Evolutionary conservation across 2,888 invertebrate genomes (phyloP).

Genomic region (Luffia ferchaultella): DNA sequence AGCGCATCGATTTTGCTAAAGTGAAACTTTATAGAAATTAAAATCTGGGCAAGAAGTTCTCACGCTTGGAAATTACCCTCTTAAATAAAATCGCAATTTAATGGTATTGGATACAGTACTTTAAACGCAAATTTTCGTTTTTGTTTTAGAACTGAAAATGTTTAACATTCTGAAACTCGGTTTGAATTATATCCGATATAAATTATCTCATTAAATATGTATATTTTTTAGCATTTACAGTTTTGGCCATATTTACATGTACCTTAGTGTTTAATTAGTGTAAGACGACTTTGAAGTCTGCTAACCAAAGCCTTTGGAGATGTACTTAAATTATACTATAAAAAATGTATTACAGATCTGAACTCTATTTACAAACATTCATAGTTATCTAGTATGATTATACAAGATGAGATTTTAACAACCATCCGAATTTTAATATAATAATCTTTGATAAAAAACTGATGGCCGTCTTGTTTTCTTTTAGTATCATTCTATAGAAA

Average conservation of each 20-base stretch:
- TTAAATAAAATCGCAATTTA: neutral
- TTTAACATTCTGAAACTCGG: neutral
- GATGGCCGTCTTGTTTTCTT: too few relatives aligned
- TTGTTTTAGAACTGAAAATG: neutral
- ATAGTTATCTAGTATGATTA: too few relatives aligned
- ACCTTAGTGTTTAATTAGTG: neutral
- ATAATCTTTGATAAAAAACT: too few relatives aligned
- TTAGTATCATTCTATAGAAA: too few relatives aligned
- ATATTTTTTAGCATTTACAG: neutral
- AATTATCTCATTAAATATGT: neutral
- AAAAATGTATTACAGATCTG: too few relatives aligned
- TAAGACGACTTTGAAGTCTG: neutral
- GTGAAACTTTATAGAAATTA: too few relatives aligned
- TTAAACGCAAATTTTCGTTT: neutral
- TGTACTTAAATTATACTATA: neutral
- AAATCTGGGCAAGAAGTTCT: too few relatives aligned
- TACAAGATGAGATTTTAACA: too few relatives aligned
- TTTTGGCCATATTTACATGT: neutral
- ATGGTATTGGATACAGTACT: neutral
- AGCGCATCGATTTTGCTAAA: too few relatives aligned
- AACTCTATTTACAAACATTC: too few relatives aligned
- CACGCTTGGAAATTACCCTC: too few relatives aligned
- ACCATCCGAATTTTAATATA: too few relatives aligned
- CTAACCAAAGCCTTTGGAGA: neutral
- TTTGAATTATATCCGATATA: neutral